A percentile compares a stretch with the other conserved stretches of the same genome.
Evolutionary conservation across 2,797 vertebrate genomes (phyloP).

Genomic region (Onychomys arenicola): DNA sequence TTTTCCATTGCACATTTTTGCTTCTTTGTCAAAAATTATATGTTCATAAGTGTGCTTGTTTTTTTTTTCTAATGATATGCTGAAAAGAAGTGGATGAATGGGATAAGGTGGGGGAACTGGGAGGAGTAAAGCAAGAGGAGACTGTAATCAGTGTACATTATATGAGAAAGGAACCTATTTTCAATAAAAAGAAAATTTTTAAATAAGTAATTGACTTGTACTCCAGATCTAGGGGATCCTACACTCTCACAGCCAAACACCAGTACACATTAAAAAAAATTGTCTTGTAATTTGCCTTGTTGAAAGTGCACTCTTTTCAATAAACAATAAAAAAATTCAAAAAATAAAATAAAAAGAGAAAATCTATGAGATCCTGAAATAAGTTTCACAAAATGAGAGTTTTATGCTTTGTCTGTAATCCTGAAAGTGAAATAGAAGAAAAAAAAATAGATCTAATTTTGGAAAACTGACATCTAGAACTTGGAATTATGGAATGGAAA

Average conservation of each 20-base stretch:
- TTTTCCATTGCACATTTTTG: no score
- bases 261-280: no score
- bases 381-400: neutral
- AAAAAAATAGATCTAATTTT: neutral
- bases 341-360: neutral
- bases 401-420: neutral
- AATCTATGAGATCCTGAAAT: neutral
- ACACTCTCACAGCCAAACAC: no score
- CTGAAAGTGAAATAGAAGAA: no score
- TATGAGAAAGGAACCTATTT: neutral
- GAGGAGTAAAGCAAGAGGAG: neutral
- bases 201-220: no score
- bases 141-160: neutral
- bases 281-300: neutral
- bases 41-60: no score
- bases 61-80: neutral
- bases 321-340: no score
- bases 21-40: no score
- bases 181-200: neutral
- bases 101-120: accelerated
- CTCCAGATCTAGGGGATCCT: no score
- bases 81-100: neutral
- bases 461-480: neutral
- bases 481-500: neutral
- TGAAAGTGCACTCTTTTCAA: neutral